Conservation (phyloP, 2,888 invertebrate species). For the Melanophora roralis region DNA sequence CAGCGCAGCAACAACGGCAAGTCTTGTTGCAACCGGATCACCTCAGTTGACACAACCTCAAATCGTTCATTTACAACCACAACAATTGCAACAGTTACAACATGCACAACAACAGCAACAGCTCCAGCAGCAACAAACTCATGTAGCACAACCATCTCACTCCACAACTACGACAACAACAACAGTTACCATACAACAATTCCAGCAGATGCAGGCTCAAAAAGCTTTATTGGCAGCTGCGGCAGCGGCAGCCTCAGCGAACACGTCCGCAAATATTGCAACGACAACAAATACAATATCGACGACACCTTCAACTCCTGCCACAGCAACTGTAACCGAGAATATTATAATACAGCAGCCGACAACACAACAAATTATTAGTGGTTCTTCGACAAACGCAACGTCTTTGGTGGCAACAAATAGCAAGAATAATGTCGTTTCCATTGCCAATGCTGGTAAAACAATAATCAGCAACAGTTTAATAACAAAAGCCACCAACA, state of each 20-base stretch:
- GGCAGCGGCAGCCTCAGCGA: slow-evolving; percentile 62
- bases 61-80: slow-evolving; percentile 64
- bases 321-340: slow-evolving; percentile 69
- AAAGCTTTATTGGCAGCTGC: slow-evolving; percentile 66
- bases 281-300: slow-evolving; percentile 64
- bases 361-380: slow-evolving; percentile 64
- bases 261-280: slow-evolving; percentile 40
- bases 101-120: slow-evolving; percentile 60
- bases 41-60: slow-evolving; percentile 64
- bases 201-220: slow-evolving; percentile 74
- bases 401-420: slow-evolving; percentile 53
- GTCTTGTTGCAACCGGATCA: slow-evolving; percentile 46
- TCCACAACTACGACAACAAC: slow-evolving; percentile 66
- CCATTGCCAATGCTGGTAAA: background rate
- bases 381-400: slow-evolving; percentile 33
- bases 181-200: slow-evolving; percentile 74
- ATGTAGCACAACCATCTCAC: slow-evolving; percentile 48
- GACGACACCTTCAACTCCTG: slow-evolving; percentile 59
- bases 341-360: slow-evolving; percentile 71
- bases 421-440: slow-evolving; percentile 30
- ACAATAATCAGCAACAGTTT: slow-evolving; percentile 43
- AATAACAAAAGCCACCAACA: slow-evolving; percentile 31
- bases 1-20: slow-evolving; percentile 38
- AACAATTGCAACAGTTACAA: slow-evolving; percentile 63
- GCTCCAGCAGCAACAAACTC: slow-evolving; percentile 60